These are phyloP conservation scores for Ursus arctos DNA, from an alignment of 2,113 vertebrate species.

Conservation along the genomic window DNA sequence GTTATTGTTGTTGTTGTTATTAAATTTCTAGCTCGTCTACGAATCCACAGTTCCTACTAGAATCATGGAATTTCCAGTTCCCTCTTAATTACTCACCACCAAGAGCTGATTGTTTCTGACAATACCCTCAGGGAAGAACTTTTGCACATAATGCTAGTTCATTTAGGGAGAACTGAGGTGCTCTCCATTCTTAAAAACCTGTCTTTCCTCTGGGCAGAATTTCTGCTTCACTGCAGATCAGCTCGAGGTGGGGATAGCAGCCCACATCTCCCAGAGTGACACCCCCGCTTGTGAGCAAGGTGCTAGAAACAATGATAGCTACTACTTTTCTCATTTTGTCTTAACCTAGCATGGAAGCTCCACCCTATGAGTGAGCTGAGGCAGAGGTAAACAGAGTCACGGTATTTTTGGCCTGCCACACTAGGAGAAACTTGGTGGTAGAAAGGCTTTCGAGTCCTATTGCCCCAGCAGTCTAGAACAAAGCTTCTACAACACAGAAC, in stretches of 20 bases:
- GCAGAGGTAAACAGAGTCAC: background rate
- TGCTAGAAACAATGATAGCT: background rate
- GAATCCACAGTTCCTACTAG: constrained; percentile 22
- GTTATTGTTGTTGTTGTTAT: background rate
- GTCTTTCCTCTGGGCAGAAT: background rate
- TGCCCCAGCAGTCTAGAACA: background rate
- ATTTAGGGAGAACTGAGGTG: background rate
- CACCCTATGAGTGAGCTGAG: background rate
- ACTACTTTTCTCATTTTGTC: background rate
- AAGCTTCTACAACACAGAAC: background rate
- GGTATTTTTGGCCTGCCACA: background rate
- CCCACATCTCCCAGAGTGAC: background rate
- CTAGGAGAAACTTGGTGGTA: background rate
- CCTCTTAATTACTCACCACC: constrained; percentile 49
- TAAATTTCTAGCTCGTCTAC: constrained; percentile 10
- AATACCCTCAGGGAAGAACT: constrained; percentile 17
- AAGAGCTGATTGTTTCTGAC: background rate
- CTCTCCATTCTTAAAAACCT: constrained; percentile 1
- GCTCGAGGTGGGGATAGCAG: background rate
- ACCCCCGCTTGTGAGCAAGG: background rate
- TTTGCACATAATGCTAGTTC: background rate
- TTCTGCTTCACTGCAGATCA: background rate
- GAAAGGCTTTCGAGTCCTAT: background rate
- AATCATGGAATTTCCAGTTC: background rate
- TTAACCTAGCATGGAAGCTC: background rate